phyloP scores from a whole-genome alignment of 2,797 vertebrate genomes.

The Chromis chromis region DNA sequence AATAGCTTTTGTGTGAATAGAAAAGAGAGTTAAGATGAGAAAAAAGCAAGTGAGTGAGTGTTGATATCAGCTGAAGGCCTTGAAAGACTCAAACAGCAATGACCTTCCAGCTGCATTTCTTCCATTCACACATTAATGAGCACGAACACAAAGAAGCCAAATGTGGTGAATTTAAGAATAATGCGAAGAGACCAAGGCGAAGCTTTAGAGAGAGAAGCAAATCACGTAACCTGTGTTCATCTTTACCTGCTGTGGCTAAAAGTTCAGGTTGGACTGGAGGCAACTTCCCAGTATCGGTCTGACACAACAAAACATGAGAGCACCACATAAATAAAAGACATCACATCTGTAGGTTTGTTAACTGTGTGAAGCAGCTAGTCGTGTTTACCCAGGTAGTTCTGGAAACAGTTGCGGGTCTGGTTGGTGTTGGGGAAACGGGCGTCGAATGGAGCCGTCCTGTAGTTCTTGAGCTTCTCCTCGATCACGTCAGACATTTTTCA shows the following conservation, averaged over 20 bases:
- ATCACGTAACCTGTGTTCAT: neutral
- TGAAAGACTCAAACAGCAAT: too few species aligned
- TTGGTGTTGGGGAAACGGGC: conserved; percentile 86
- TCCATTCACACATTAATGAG: too few species aligned
- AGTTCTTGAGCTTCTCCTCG: conserved; percentile 81
- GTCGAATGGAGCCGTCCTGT: conserved; percentile 84
- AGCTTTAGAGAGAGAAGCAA: neutral
- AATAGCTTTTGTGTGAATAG: too few species aligned
- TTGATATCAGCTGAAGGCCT: too few species aligned
- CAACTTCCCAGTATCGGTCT: neutral
- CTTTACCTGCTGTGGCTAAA: conserved; percentile 16
- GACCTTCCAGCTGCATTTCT: too few species aligned
- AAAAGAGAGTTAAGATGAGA: too few species aligned
- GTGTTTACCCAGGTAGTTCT: conserved; percentile 83
- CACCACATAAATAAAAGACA: neutral
- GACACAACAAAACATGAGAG: neutral
- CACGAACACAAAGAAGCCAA: neutral
- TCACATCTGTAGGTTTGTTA: too few species aligned
- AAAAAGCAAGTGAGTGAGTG: too few species aligned
- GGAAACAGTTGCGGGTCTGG: conserved; percentile 85
- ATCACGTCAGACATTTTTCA: conserved; percentile 75
- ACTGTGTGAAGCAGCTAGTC: neutral
- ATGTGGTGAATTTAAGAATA: too few species aligned
- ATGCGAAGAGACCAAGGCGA: neutral
- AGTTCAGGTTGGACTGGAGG: neutral